Evolutionary conservation across 2,113 vertebrate species (phyloP), one percentile per base, ranked within the genome.

Genomic region (Grantiella picta): DNA sequence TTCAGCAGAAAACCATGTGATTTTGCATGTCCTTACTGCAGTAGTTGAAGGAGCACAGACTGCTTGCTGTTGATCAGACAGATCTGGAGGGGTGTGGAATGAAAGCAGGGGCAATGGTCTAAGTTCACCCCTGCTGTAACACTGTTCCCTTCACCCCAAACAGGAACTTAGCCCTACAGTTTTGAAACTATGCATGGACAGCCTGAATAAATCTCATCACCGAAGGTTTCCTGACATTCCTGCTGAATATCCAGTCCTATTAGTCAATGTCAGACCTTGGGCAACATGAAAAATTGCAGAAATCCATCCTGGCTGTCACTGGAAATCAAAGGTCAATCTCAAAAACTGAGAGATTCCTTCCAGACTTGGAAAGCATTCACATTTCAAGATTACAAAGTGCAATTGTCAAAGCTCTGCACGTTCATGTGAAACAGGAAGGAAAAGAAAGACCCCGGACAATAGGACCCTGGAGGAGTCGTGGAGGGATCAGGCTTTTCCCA

Each of bases 241-340:
- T 82, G 65, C 70, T 82, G 84, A 91, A 95, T 95, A 90, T 90
- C 90, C 89, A 82, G 63, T 49, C 71, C 78, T 91, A 95, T 96
- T 95, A 95, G 84, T 95, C 94, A 96, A 94, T 66, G 78, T 94
- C 94, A 91, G 94, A 50, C 87, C 44, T 66, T 42, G 36, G 47
- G 90, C 75, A 80, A 77, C 54, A 50, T 38, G 63, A 96, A 91
- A 94, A 92, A 94, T 82, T 86, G 78, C 86, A 95, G 94, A 97
- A 95, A 96, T 96, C 50, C 75, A 93, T 94, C 82, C 91, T 95
- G 85, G 87, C 85, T 95, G 95, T 94, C 95, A 88, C 12, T 83
- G 63, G 93, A 93, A 94, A 96, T 82, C 82, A 85, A 90, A 96
- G 91, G 91, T 95, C 92, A 94, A 25, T 66, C 93, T 95, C 89